phyloP scores from a whole-genome alignment of 2,888 invertebrate species.

The Synergus gifuensis region DNA sequence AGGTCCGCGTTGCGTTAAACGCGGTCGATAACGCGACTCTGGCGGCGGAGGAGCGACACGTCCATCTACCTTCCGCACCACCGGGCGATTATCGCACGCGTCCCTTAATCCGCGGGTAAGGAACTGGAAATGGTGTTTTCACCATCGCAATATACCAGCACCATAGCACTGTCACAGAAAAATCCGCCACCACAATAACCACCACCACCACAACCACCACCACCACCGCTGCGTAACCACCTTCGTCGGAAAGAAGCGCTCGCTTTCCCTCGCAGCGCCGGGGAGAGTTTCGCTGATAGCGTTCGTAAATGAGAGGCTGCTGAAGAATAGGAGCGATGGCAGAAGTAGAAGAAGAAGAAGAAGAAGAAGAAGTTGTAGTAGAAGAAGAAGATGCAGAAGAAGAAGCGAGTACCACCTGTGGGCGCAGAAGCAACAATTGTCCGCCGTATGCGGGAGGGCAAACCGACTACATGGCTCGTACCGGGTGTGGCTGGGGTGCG shows the following conservation, averaged over 20 bases:
- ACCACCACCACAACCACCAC: slow-evolving; percentile 24
- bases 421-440: slow-evolving; percentile 78
- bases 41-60: slow-evolving; percentile 54
- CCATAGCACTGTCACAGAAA: background rate
- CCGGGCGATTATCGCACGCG: slow-evolving; percentile 27
- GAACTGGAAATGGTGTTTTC: background rate
- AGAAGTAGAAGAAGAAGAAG: slow-evolving; percentile 39
- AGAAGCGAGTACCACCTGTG: slow-evolving; percentile 75
- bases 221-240: slow-evolving; percentile 45
- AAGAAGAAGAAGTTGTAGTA: slow-evolving; percentile 24
- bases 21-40: slow-evolving; percentile 59
- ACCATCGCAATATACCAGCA: slow-evolving; percentile 1
- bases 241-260: slow-evolving; percentile 15
- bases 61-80: slow-evolving; percentile 43
- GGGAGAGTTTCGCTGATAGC: slow-evolving; percentile 43
- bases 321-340: slow-evolving; percentile 3
- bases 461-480: slow-evolving; percentile 77
- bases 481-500: slow-evolving; percentile 77
- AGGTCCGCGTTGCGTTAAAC: slow-evolving; percentile 70
- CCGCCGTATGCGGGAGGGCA: slow-evolving; percentile 77
- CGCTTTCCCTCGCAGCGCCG: slow-evolving; percentile 47
- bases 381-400: slow-evolving; percentile 53
- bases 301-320: slow-evolving; percentile 32
- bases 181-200: background rate
- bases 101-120: background rate